Evolutionary conservation across 2,797 vertebrate species (phyloP), one percentile per base, ranked within the genome.

Genomic region (Petrocephalus schoutedeni): DNA sequence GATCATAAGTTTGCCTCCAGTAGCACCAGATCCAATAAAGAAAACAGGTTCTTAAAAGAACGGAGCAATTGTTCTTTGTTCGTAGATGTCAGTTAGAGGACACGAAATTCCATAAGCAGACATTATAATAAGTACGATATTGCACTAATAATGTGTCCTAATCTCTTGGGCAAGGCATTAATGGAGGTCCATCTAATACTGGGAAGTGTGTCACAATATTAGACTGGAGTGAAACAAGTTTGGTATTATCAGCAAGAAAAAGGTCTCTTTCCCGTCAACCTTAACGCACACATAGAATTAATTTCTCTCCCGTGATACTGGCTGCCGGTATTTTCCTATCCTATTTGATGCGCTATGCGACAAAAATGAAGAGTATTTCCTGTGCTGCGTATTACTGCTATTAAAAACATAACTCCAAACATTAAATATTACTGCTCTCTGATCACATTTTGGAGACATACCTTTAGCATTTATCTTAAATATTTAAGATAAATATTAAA

Each of bases 71-170:
- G 54, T 57, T 49, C 71, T 49, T 19, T 77, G 36, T 49, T 80
- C n/a, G 45, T 80, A 45, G 41, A 80, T 80, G 74, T 80, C 74
- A 80, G 74, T 45, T 49, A 80, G 74, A 80, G 74, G 74, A 80
- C 41, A 80, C 74, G 7, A n/a, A 49, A 80, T 19, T 49, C 74
- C 74, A 49, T 21, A 80, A 80, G 74, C 74, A 80, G 16, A 49
- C 32, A 80, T 80, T 45, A 6, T 80, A 49, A 80, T 80, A 80
- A 80, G 41, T 80, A 49, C 8, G 19, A 49, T 80, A 80, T 80
- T 4, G 41, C 45, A 49, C 41, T 80, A 80, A 49, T 80, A 80
- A 80, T 1, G 8, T 80, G 74, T 21, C 36, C 6, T 80, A 80
- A 80, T 45, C 74, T 80, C 74, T 49, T 80, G 74, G 41, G 19